Base-by-base conservation (phyloP, 1,140 invertebrate genomes). In the Adoxophyes honmai region DNA sequence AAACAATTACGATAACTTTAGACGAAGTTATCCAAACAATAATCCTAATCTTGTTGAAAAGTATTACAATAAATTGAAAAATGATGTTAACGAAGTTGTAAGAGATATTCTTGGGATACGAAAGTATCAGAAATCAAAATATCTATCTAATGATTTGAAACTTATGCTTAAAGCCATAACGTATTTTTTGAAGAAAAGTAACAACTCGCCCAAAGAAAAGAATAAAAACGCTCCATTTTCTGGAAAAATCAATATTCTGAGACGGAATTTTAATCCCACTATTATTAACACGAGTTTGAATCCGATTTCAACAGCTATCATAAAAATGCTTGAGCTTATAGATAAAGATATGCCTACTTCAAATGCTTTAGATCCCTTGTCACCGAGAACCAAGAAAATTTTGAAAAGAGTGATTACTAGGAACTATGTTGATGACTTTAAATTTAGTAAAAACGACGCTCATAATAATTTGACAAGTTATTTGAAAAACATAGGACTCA, bases 1-100 rank as follows among this genome's bases (percentile, higher is more conserved):
- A 28, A 28, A 28, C 21, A 28, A 28, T 2, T 28, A 28, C 6
- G 21, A 6, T 6, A 28, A 28, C 6, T 28, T 28, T 28, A 28
- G 21, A 28, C 21, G 21, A 6, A 2, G 6, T 28, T 28, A 28
- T 28, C 6, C 21, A 6, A 28, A 28, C 6, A 51, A 16, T 14
- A 62, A 70, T 44, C 4, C 42, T 13, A 53, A 68, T 34, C 28
- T 42, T 9, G 34, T 70, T 11, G 59, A 75, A 5, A 70, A 69
- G 18, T 71, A 69, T 34, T 8, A 71, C 15, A 28, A 51, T 34
- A 81, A 81, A 69, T 38, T 79, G 16, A 73, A 76, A 67, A 52
- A n/a, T 3, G 76, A 83, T 55, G 68, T 79, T 8, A 64, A 70
- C 18, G 66, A 70, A 59, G 78, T 76, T 3, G 57, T 79, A 28